phyloP scores from a whole-genome alignment of 2,113 vertebrate species.

The Edolisoma coerulescens region DNA sequence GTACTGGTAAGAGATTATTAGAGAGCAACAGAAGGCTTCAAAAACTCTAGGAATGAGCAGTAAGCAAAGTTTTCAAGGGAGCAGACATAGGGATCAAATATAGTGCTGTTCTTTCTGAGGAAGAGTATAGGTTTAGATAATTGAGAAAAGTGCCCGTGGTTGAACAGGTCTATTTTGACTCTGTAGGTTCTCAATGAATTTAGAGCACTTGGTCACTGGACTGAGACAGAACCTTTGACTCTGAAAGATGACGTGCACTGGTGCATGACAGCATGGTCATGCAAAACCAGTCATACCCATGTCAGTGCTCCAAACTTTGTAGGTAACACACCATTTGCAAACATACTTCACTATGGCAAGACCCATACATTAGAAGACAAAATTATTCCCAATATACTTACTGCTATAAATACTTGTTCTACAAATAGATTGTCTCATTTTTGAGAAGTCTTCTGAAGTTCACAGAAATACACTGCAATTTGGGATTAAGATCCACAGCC shows the following conservation, averaged over 20 bases:
- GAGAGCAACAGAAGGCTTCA: neutral
- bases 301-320: rapidly evolving
- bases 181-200: neutral
- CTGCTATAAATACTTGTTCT: neutral
- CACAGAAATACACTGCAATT: neutral
- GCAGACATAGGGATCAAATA: neutral
- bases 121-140: neutral
- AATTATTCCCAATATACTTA: neutral
- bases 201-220: neutral
- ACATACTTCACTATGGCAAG: neutral
- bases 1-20: neutral
- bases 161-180: neutral
- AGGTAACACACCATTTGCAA: neutral
- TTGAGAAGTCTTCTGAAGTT: neutral
- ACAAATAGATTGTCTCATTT: neutral
- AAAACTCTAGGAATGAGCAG: neutral
- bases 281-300: neutral
- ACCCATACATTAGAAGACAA: neutral
- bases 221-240: neutral
- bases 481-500: neutral
- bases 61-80: neutral
- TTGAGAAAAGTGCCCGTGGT: neutral
- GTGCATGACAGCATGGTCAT: neutral
- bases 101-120: neutral
- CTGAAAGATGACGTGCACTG: neutral